Evolutionary conservation across 2,113 vertebrate genomes (phyloP), one percentile per base, ranked within the genome.

Genomic region (Tychaedon coryphoeus): DNA sequence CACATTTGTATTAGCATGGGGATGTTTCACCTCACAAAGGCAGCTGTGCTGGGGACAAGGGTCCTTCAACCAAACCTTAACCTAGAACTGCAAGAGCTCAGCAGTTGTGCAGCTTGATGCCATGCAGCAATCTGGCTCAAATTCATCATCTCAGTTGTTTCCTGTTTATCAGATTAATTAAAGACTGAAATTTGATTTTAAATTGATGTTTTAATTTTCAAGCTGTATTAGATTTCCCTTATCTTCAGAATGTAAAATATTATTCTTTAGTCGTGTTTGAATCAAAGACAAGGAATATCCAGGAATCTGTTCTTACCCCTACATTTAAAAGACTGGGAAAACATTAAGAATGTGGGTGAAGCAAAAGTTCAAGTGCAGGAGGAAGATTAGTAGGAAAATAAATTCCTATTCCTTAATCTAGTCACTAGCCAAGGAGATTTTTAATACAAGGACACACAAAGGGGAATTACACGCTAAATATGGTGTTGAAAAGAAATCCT

Each of bases 11-110:
- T 36, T 22, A 42, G 15, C 56, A 48, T 2, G 1, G 31, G 6
- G 28, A 4, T 36, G 38, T 53, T 48, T 45, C 23, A 11, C 22
- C 40, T 72, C 8, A 3, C 12, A 20, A 12, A 8, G 24, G 15
- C 3, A 1, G 8, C 1, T 0, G 12, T 34, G 50, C 0, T 19
- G 57, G 34, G 61, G 29, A 86, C 29, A 23, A 18, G 33, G 23
- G 2, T 45, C 23, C n/a, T 53, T n/a, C 23, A 13, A 36, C 8
- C 43, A 50, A 5, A 33, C 47, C 23, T 3, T 14, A 54, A 33
- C 1, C 1, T 25, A 73, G 60, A 77, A 15, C 18, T 19, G 38
- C 1, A 43, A 61, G 53, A 65, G 45, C n/a, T 17, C 54, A 76
- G 91, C 2, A 4, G 53, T 15, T 26, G 20, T 10, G 26, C 43